Evolutionary conservation across 1,140 invertebrate genomes (phyloP).

Genomic region (Tetramorium simillimum): DNA sequence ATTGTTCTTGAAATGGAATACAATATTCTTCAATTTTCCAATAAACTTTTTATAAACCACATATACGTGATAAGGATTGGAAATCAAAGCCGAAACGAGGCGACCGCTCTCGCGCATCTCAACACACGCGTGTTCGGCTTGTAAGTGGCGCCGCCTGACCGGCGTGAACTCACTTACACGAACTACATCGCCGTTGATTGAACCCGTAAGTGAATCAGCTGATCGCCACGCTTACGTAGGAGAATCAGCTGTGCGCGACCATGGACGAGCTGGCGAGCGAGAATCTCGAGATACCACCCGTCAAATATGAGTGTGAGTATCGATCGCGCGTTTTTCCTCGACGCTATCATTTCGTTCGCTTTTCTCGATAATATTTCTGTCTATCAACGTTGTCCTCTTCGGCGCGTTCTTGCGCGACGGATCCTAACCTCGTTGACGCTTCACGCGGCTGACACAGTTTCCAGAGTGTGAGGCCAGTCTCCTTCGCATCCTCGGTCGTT

Average conservation of each 20-base stretch:
- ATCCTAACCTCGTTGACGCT: neutral
- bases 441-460: neutral
- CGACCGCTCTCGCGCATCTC: too few relatives aligned
- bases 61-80: too few relatives aligned
- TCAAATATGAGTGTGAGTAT: constrained; percentile 91
- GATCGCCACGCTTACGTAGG: constrained; percentile 75
- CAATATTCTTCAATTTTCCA: too few relatives aligned
- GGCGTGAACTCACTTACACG: constrained; percentile 62
- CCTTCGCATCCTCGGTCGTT: neutral
- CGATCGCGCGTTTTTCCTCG: neutral
- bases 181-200: constrained; percentile 68
- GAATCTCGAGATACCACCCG: constrained; percentile 86
- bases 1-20: too few relatives aligned
- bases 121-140: neutral
- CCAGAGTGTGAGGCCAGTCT: neutral
- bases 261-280: constrained; percentile 86
- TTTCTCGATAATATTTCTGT: neutral
- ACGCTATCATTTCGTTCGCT: neutral
- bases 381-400: neutral
- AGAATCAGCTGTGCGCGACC: constrained; percentile 77
- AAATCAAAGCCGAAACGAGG: too few relatives aligned
- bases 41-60: too few relatives aligned
- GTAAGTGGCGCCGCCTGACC: constrained; percentile 70
- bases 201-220: constrained; percentile 79
- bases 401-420: neutral